Base-by-base conservation (phyloP, 2,888 invertebrate species). In the Euzetes globulus region DNA sequence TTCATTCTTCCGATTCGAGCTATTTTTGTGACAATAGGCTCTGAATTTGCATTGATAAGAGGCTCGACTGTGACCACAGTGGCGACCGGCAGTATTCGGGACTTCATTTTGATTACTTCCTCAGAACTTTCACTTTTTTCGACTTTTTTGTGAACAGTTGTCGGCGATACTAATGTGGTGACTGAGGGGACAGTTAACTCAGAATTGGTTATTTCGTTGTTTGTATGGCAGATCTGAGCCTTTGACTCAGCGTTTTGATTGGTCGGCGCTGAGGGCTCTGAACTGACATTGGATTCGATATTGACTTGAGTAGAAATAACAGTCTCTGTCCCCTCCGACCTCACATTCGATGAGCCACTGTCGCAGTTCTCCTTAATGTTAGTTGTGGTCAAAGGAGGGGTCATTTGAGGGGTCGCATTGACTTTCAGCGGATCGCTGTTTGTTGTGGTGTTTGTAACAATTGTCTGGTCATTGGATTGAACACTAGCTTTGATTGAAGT, bases 1-100 rank as follows among this genome's bases (percentile, higher is more conserved):
- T 60, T 60, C 27, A 27, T 17, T 27, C 60, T 9, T 60, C 55
- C 55, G 55, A 55, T 55, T 55, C 29, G 15, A 15, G 60, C 7
- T 4, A 60, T 60, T 60, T 60, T 60, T 4, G 11, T 60, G 29
- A 60, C 27, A 25, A 60, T 27, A 7, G 29, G 11, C 3, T 60
- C 60, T 6, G 27, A 27, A 4, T 25, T 60, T 25, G 60, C 15
- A 11, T 11, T 27, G 6, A 60, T 29, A 15, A 60, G n/a, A 25
- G 60, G 60, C 5, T 60, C 60, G 17, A 60, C 60, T 27, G 60
- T 60, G 3, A 60, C 60, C n/a, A 60, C 60, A 60, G 60, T 17
- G 7, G 60, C 29, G 60, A 60, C 29, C 27, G 60, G 29, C 19
- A 60, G 29, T 33, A 17, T 29, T 9, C 29, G 27, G 13, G 60